Evolutionary conservation across 2,888 invertebrate species (phyloP), one percentile per base, ranked within the genome.

Genomic region (Herminia tarsipennalis): DNA sequence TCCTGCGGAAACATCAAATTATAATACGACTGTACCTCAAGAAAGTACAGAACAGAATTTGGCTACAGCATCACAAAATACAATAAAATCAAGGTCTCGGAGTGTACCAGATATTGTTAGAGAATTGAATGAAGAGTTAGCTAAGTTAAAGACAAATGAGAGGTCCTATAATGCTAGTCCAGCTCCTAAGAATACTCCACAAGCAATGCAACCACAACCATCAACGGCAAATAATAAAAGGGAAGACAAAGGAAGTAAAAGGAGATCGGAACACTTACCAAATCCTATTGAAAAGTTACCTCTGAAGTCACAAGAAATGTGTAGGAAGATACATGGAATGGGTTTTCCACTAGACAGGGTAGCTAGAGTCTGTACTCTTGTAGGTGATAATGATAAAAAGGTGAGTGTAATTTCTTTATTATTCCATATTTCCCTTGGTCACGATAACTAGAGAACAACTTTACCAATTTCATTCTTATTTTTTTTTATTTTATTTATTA

Each of bases 281-380:
- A 90, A 90, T 58, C 89, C 90, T 1, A 81, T 73, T 72, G 80
- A 83, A 8, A 83, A 86, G 49, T 60, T 90, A 61, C 84, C 93
- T 17, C 77, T 85, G 6, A 90, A 93, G 37, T 86, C 93, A 42
- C 95, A 95, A 78, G 92, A 89, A 24, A 89, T 96, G 72, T 96
- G 95, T 38, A 93, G 93, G 70, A 94, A 94, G 57, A 94, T 98
- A 46, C 94, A 94, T 70, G 93, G 94, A 50, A 98, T 98, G 98
- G 98, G 98, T 1, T 98, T 98, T 77, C 95, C 96, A 0, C 78
- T 96, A 37, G 93, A 95, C 45, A 93, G 96, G 79, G 97, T 96
- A 10, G 95, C 96, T 3, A 93, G 96, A 66, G 95, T 96, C n/a
- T 95, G 95, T 62, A 93, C 94, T 63, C 90, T 94, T 35, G 90